Evolutionary conservation across 1,140 invertebrate species (phyloP), one percentile per base, ranked within the genome.

Genomic region (Meloidogyne exigua): DNA sequence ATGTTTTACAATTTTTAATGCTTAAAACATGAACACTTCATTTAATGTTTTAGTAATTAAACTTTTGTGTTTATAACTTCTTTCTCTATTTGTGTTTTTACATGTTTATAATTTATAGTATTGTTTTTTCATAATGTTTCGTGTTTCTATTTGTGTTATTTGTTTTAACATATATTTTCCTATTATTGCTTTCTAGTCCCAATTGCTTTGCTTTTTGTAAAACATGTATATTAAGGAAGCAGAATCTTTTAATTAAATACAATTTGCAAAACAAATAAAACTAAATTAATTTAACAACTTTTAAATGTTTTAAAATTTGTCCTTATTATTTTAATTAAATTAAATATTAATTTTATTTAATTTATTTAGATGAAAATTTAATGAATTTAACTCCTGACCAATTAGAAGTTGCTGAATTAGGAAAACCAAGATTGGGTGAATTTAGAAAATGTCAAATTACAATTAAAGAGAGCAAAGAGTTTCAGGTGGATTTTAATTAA

Each of bases 391-490:
- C 88, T 2, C 79, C 83, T 66, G 92, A 94, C 80, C 94, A 96
- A 80, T 82, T 88, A 21, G 93, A 93, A 86, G 92, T 98, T 81
- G 93, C 94, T 10, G 90, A 97, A 82, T 36, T 82, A 18, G 96
- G 95, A 10, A 92, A 92, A 88, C 96, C 96, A 7, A 91, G 92
- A 80, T 90, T 95, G 63, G 95, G 95, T 10, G 93, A 95, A 76
- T 91, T 92, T 84, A 91, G 90, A 76, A 91, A 92, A 80, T 92
- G 93, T 66, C 92, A 93, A 89, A 91, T 98, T 79, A 91, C 93
- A 81, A 93, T 99, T 84, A 95, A 94, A 86, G 96, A 99, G 88
- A 96, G 94, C 89, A 94, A 95, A 88, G 96, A 98, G 89, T 98
- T 98, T 89, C 98, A 96, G 92, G 94, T 95, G 85, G 7, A 62